Evolutionary conservation across 64 coral and sea anemone genomes (phyloP).

Genomic region (Dendrophyllia cribrosa): DNA sequence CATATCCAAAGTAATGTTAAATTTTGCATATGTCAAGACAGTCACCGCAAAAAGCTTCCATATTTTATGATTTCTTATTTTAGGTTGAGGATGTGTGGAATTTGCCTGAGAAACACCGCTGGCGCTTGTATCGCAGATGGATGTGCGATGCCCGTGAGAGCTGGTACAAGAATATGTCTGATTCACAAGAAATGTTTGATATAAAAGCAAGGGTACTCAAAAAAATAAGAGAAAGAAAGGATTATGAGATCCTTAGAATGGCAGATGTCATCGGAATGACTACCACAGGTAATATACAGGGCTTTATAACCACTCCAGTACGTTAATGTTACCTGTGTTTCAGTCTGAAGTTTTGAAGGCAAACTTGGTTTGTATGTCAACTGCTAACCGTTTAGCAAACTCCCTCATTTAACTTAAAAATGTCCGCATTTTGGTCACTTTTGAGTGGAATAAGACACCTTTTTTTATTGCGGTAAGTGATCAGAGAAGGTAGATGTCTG

Average conservation of each 20-base stretch:
- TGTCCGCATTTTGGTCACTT: too few relatives aligned
- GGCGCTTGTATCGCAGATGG: slow-evolving; percentile 82
- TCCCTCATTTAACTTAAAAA: too few relatives aligned
- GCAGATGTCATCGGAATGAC: slow-evolving; percentile 85
- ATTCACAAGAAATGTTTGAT: slow-evolving; percentile 33
- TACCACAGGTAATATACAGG: slow-evolving; percentile 72
- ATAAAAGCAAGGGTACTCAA: not conserved
- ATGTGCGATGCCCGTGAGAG: not conserved
- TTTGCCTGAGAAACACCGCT: slow-evolving; percentile 59
- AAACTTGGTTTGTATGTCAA: too few relatives aligned
- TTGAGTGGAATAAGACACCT: too few relatives aligned
- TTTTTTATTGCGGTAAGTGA: too few relatives aligned
- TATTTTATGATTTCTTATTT: not conserved
- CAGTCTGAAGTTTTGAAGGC: too few relatives aligned
- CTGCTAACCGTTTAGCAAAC: too few relatives aligned
- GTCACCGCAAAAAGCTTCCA: too few relatives aligned
- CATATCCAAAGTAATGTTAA: too few relatives aligned
- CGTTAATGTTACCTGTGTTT: not conserved
- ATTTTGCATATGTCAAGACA: too few relatives aligned
- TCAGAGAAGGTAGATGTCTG: too few relatives aligned
- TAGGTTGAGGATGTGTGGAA: slow-evolving; percentile 46
- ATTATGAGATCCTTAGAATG: slow-evolving; percentile 43
- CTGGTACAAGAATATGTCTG: slow-evolving; percentile 10
- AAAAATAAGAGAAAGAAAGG: slow-evolving; percentile 38
- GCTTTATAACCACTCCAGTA: slow-evolving; percentile 17